These are phyloP conservation scores for Gonioctena quinquepunctata DNA, from an alignment of 1,140 invertebrate species.

Conservation along the genomic window DNA sequence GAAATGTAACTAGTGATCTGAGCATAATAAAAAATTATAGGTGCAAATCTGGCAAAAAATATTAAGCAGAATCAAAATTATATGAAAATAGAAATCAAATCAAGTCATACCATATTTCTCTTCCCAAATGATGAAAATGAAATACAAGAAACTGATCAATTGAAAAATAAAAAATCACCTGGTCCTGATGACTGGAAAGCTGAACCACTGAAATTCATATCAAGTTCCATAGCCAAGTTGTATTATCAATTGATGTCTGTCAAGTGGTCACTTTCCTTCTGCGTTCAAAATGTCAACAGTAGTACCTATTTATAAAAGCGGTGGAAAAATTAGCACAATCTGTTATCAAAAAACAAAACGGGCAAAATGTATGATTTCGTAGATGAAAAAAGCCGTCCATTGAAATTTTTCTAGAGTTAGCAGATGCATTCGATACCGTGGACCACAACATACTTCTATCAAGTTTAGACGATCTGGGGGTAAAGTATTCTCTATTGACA, in stretches of 20 bases:
- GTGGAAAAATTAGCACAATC: background rate
- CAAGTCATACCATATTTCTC: background rate
- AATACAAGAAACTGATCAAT: background rate
- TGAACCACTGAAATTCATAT: too few species aligned
- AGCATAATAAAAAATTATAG: too few species aligned
- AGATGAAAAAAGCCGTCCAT: background rate
- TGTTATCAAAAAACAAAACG: background rate
- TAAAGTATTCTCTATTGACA: too few species aligned
- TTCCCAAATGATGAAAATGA: background rate
- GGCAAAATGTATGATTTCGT: background rate
- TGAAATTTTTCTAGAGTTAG: background rate
- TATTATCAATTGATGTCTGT: background rate
- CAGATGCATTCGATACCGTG: too few species aligned
- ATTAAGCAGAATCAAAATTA: background rate
- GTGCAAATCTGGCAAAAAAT: too few species aligned
- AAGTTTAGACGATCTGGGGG: too few species aligned
- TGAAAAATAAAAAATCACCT: background rate
- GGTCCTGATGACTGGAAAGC: background rate
- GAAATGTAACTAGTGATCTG: too few species aligned
- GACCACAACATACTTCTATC: too few species aligned
- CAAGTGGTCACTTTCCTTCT: too few species aligned
- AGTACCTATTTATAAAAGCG: background rate
- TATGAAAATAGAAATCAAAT: background rate
- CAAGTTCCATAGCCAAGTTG: too few species aligned
- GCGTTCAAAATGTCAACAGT: too few species aligned